Conservation (phyloP, 1,140 invertebrate species). For the Drosophila subobscura region DNA sequence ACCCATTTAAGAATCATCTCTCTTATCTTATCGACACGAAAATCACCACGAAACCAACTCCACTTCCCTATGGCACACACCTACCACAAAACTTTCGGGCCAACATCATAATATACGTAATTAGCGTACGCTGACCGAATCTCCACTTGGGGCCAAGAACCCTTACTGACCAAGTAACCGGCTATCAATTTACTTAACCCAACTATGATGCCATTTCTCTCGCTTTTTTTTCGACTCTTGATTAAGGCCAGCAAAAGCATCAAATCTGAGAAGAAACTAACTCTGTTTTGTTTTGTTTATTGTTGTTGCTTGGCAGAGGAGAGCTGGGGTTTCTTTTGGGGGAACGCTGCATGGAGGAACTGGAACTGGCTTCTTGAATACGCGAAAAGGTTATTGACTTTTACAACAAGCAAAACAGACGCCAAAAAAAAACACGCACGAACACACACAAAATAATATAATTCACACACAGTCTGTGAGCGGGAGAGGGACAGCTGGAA, state of each 20-base stretch:
- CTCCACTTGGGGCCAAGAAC: slow-evolving; percentile 25
- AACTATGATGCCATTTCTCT: slow-evolving; percentile 60
- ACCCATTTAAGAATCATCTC: too few relatives aligned
- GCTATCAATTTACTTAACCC: slow-evolving; percentile 31
- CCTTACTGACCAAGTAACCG: slow-evolving; percentile 47
- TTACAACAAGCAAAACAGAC: slow-evolving; percentile 80
- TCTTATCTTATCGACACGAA: too few relatives aligned
- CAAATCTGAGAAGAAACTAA: slow-evolving; percentile 28
- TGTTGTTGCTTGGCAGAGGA: slow-evolving; percentile 7
- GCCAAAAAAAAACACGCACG: slow-evolving; percentile 44
- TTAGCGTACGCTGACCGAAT: slow-evolving; percentile 27
- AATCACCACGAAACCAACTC: too few relatives aligned
- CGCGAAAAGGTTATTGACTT: slow-evolving; percentile 78
- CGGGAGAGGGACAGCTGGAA: too few relatives aligned
- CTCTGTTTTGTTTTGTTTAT: slow-evolving; percentile 19
- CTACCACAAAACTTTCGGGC: slow-evolving; percentile 28
- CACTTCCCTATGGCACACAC: background rate
- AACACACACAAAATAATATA: slow-evolving; percentile 68
- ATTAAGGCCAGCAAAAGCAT: slow-evolving; percentile 56
- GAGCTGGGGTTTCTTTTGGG: slow-evolving; percentile 29
- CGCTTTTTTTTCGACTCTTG: slow-evolving; percentile 40
- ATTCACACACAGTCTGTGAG: slow-evolving; percentile 55
- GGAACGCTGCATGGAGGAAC: slow-evolving; percentile 46
- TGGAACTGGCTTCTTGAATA: slow-evolving; percentile 73
- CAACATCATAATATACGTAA: slow-evolving; percentile 37